Base-by-base conservation (phyloP, 2,797 vertebrate species). In the Bucorvus abyssinicus region DNA sequence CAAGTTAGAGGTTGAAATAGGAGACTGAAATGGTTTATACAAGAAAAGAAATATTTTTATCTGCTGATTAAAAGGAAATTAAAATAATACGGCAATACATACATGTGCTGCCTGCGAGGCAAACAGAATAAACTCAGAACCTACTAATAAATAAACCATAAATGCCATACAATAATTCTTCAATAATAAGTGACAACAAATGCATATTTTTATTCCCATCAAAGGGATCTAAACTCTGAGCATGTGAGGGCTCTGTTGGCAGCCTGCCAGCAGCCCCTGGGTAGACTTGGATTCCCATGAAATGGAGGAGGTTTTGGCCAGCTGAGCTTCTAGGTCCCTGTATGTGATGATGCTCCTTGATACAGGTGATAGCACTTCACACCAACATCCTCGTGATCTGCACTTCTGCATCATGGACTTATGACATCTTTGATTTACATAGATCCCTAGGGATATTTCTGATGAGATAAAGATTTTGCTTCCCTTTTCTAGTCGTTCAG, bases 31-130 rank as follows among this genome's bases (percentile, higher is more conserved):
- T 77, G 17, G 12, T 78, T 87, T 57, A 36, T 36, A 67, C 19
- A 76, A 74, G 38, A 47, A 64, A 89, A 84, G 1, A 44, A 86
- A 87, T 74, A 2, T 61, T 82, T 86, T 91, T 32, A 80, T 93
- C 64, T 71, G 49, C 44, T 75, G 73, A 89, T 80, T 89, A 74
- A 65, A 79, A 74, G 26, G 34, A 94, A 96, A 94, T 86, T 82
- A 84, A 95, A 95, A 81, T 65, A 84, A 73, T 61, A 91, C 22
- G 18, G 14, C 14, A 79, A 71, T 29, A 86, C 45, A 77, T 32
- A 74, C 0, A 1, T 80, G 26, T 53, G 23, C 50, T 91, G 59
- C 29, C 18, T 82, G 26, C 21, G 13, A 89, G 14, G 38, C 30
- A 75, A 85, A 50, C 11, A 73, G 34, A 87, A 83, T 32, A 60